Evolutionary conservation across 2,888 invertebrate genomes (phyloP).

Genomic region (Dryobota labecula): DNA sequence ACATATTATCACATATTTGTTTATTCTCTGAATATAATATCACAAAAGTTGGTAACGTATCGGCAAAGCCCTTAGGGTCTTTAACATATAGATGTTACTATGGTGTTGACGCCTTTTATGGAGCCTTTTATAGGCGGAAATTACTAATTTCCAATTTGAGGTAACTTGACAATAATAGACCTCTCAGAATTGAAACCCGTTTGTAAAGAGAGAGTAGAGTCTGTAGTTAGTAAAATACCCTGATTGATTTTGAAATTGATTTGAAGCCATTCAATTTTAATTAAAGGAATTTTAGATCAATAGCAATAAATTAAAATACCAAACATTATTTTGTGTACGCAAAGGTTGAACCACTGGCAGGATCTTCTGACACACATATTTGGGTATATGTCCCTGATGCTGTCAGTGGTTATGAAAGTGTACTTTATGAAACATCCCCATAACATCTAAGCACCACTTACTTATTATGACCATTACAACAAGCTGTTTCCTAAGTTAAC

Average conservation of each 20-base stretch:
- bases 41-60: background rate
- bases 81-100: background rate
- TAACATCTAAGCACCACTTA: constrained; percentile 22
- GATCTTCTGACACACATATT: too few species aligned
- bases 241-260: background rate
- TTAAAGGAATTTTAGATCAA: background rate
- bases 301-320: background rate
- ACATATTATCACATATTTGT: too few species aligned
- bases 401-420: too few species aligned
- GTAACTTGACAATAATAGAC: background rate
- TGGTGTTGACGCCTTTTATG: too few species aligned
- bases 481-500: constrained; percentile 33
- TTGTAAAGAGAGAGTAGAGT: background rate
- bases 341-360: background rate
- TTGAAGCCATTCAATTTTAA: background rate
- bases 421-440: background rate
- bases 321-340: background rate
- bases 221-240: background rate
- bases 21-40: too few species aligned
- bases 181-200: background rate
- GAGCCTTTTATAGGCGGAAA: background rate
- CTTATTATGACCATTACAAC: constrained; percentile 22
- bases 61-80: background rate
- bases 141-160: background rate
- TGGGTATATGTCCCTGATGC: too few species aligned